These are phyloP conservation scores for Drosophila mulleri DNA, from an alignment of 2,888 invertebrate genomes.

Conservation along the genomic window DNA sequence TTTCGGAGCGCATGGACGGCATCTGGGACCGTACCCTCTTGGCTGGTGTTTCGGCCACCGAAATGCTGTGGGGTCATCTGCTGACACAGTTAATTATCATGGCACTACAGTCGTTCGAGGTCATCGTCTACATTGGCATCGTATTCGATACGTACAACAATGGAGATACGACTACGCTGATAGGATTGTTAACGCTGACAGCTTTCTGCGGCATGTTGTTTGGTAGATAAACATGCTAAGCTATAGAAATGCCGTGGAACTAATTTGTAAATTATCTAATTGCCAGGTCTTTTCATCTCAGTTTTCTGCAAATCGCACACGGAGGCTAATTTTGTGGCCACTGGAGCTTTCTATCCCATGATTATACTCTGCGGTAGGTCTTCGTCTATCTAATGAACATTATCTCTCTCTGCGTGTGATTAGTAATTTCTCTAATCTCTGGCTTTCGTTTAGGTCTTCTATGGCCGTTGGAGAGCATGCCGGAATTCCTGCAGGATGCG, in stretches of 20 bases:
- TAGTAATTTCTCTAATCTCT: neutral
- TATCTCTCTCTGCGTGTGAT: too few species aligned
- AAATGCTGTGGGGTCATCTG: slow-evolving; percentile 93
- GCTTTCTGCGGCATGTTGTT: slow-evolving; percentile 95
- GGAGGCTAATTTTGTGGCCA: slow-evolving; percentile 92
- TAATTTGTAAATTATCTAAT: slow-evolving; percentile 3
- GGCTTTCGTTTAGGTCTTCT: slow-evolving; percentile 85
- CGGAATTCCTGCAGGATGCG: slow-evolving; percentile 87
- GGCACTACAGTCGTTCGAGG: slow-evolving; percentile 88
- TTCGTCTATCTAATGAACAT: neutral
- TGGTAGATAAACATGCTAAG: slow-evolving; percentile 81
- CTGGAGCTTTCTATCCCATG: slow-evolving; percentile 96
- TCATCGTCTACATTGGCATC: slow-evolving; percentile 84
- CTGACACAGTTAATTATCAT: slow-evolving; percentile 91
- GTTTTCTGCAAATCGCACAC: slow-evolving; percentile 91
- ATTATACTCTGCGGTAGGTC: slow-evolving; percentile 93
- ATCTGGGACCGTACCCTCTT: slow-evolving; percentile 95
- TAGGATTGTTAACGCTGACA: slow-evolving; percentile 88
- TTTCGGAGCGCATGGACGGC: slow-evolving; percentile 92
- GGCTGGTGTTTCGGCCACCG: slow-evolving; percentile 92
- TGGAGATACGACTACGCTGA: slow-evolving; percentile 86
- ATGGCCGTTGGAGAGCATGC: slow-evolving; percentile 91
- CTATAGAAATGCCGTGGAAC: neutral
- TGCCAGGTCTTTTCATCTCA: slow-evolving; percentile 91
- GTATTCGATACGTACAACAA: slow-evolving; percentile 85